Base-by-base conservation (phyloP, 2,888 invertebrate genomes). In the Aspidiotus destructor region DNA sequence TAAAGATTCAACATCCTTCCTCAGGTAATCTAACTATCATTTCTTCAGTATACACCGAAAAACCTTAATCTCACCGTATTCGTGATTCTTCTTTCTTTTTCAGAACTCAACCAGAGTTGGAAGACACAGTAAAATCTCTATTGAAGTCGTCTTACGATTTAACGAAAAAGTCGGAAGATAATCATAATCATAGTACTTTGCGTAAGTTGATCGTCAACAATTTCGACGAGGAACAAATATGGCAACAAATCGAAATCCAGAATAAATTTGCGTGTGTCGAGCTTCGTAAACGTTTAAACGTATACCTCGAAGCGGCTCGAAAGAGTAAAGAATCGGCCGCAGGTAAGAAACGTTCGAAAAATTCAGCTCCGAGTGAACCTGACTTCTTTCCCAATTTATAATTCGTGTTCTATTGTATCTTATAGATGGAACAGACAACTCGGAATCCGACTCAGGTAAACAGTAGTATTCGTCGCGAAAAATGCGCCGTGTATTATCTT, bases 171-270 rank as follows among this genome's bases (percentile, higher is more conserved):
- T 78, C 81, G 69, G 83, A 84, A 75, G 77, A 78, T 8, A 62
- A 54, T 40, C 28, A n/a, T 28, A 60, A 17, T 5, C 44, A 48
- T 15, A 54, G 68, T 11, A 81, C 87, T 13, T 78, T 92, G 67
- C 81, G 84, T 0, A 82, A 89, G 76, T 79, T 96, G 53, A 84
- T 92, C 15, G 80, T 88, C 0, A 80, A 89, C 15, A 84, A n/a
- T n/a, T n/a, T n/a, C n/a, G n/a, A n/a, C n/a, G n/a, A n/a, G n/a
- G n/a, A n/a, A 77, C 95, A 96, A 78, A 87, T 96, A 73, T 97
- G 94, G 94, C 94, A 96, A 64, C 72, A 95, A 79, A 77, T 95
- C 42, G 93, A 96, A 76, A 79, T 95, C 41, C 87, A 88, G 77
- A 91, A 91, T 76, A 80, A 84, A 3, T 80, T 81, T 69, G 79